These are phyloP conservation scores for Drosophila nr. perissopoda DNA, from an alignment of 2,888 invertebrate species.

Conservation along the genomic window DNA sequence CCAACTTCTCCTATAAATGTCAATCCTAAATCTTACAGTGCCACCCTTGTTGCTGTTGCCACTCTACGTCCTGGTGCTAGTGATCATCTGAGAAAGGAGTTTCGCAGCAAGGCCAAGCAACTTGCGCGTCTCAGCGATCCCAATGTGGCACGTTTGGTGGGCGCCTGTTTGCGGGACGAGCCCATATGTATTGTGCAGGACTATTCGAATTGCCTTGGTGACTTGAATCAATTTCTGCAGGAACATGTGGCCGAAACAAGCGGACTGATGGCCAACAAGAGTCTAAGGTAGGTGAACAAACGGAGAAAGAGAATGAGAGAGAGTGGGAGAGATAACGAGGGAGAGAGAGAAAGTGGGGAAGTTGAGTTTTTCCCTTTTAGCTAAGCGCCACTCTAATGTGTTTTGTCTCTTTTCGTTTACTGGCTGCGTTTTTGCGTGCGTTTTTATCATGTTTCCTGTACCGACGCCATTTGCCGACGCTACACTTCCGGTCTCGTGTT, in stretches of 20 bases:
- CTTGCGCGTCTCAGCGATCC: conserved; percentile 89
- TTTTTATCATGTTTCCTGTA: conserved; percentile 82
- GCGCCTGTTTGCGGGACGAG: conserved; percentile 90
- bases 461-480: conserved; percentile 80
- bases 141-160: conserved; percentile 90
- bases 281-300: conserved; percentile 87
- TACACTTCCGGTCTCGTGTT: conserved; percentile 83
- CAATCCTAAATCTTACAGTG: conserved; percentile 59
- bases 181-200: conserved; percentile 92
- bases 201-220: conserved; percentile 88
- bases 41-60: conserved; percentile 90
- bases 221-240: conserved; percentile 93
- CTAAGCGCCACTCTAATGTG: conserved; percentile 48
- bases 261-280: conserved; percentile 86
- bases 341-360: neutral
- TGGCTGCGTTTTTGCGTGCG: conserved; percentile 59
- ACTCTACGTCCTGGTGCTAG: conserved; percentile 88
- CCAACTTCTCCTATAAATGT: neutral
- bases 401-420: conserved; percentile 38
- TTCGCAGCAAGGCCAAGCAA: conserved; percentile 90
- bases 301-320: neutral
- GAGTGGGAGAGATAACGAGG: neutral
- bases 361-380: conserved; percentile 12
- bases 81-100: conserved; percentile 88
- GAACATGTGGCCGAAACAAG: conserved; percentile 91